phyloP scores from a whole-genome alignment of 2,113 vertebrate species.

The Prochilodus magdalenae region DNA sequence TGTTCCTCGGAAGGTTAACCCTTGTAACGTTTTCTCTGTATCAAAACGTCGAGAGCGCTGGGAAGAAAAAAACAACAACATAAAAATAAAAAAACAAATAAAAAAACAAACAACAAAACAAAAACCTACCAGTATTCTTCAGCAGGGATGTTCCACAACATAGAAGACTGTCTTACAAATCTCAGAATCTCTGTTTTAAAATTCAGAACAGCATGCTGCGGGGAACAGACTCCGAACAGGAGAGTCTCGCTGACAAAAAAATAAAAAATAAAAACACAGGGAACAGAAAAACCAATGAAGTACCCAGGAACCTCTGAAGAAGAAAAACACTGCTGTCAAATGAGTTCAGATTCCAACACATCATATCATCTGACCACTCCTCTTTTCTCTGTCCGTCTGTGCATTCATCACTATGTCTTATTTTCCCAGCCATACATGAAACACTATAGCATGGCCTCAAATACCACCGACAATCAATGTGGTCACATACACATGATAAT shows the following conservation, averaged over 20 bases:
- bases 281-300: constrained; percentile 44
- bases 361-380: not conserved
- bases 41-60: not conserved
- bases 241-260: not conserved
- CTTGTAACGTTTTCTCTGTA: constrained; percentile 14
- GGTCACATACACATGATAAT: no score
- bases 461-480: no score
- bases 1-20: constrained; percentile 4
- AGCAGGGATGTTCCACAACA: constrained; percentile 57
- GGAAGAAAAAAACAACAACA: not conserved
- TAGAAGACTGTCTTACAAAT: constrained; percentile 63
- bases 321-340: not conserved
- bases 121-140: constrained; percentile 39
- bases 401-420: no score
- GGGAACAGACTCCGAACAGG: constrained; percentile 57
- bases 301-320: not conserved
- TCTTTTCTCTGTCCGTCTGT: not conserved
- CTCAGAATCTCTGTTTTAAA: constrained; percentile 58
- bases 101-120: not conserved
- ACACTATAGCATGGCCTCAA: no score
- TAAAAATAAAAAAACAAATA: not conserved
- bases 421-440: no score
- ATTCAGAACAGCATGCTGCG: constrained; percentile 67
- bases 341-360: not conserved
- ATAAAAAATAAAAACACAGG: constrained; percentile 10